A percentile compares a stretch with the other conserved stretches of the same genome.
These are phyloP conservation scores for Eupithecia inturbata DNA, from an alignment of 2,888 invertebrate genomes.

Conservation along the genomic window DNA sequence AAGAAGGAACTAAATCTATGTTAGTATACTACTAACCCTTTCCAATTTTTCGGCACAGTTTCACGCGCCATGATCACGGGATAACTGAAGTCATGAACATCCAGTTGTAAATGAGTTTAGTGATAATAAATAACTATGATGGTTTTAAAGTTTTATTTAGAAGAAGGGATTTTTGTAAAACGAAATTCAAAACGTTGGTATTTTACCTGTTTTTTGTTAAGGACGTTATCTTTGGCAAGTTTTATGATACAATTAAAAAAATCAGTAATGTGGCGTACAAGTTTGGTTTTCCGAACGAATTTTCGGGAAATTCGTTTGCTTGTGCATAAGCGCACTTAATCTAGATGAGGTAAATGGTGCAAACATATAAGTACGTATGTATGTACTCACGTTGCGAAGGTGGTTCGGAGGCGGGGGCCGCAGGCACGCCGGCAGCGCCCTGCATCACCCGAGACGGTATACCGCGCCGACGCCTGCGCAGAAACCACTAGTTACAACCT, in stretches of 20 bases:
- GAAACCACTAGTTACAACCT: constrained; percentile 20
- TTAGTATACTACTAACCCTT: background rate
- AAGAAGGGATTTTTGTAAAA: no score
- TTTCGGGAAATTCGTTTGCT: no score
- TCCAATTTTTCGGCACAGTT: background rate
- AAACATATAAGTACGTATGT: background rate
- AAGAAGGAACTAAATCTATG: background rate
- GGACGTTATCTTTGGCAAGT: no score
- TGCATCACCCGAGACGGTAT: constrained; percentile 79
- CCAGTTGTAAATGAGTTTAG: background rate
- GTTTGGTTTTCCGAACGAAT: background rate
- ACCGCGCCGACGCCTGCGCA: constrained; percentile 66
- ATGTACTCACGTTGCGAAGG: constrained; percentile 74
- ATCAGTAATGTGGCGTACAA: background rate
- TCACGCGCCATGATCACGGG: background rate
- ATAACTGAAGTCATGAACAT: background rate
- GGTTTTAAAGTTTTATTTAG: no score
- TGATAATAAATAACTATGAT: background rate
- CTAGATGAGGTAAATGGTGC: background rate
- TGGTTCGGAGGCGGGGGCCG: constrained; percentile 77
- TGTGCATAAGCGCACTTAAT: background rate
- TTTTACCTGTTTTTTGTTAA: background rate
- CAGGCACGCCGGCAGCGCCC: constrained; percentile 75
- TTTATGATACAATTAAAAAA: background rate
- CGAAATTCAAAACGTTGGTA: no score